Conservation (phyloP, 2,797 vertebrate genomes). For the Hapalemur alaotrensis region DNA sequence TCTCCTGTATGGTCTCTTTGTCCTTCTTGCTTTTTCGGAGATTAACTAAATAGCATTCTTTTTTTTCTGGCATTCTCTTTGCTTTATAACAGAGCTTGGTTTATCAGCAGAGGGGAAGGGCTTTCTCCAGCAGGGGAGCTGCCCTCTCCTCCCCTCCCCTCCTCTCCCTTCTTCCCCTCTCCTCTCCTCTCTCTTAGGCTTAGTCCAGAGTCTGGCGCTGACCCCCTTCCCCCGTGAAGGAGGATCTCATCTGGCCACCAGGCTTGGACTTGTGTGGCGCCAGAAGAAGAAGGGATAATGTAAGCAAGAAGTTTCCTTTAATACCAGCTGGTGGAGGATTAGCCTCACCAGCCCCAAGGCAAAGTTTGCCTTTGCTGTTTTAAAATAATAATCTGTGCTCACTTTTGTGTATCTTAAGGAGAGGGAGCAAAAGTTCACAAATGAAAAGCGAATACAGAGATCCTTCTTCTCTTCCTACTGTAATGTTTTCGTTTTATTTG, state of each 20-base stretch:
- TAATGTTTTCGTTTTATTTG: neutral
- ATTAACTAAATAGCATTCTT: neutral
- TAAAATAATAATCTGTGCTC: constrained; percentile 8
- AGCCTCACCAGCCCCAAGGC: neutral
- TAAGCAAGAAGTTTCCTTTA: neutral
- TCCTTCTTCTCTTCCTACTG: neutral
- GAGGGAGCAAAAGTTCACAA: neutral
- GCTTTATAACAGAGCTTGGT: neutral
- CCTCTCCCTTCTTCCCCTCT: too few relatives aligned
- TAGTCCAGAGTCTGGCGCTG: neutral
- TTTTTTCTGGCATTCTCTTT: neutral
- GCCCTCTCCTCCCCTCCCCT: neutral
- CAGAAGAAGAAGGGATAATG: neutral
- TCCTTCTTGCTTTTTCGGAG: neutral
- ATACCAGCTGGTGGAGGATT: neutral
- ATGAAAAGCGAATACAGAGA: neutral
- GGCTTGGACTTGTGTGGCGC: neutral
- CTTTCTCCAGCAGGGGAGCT: neutral
- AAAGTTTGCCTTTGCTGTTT: neutral
- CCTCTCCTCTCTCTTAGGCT: neutral
- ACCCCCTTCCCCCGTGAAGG: neutral
- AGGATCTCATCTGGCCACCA: neutral
- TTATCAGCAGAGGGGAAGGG: neutral
- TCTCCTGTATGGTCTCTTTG: neutral
- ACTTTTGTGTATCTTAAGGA: constrained; percentile 20